Base-by-base conservation (phyloP, 2,113 vertebrate genomes). In the Urocitellus parryii region DNA sequence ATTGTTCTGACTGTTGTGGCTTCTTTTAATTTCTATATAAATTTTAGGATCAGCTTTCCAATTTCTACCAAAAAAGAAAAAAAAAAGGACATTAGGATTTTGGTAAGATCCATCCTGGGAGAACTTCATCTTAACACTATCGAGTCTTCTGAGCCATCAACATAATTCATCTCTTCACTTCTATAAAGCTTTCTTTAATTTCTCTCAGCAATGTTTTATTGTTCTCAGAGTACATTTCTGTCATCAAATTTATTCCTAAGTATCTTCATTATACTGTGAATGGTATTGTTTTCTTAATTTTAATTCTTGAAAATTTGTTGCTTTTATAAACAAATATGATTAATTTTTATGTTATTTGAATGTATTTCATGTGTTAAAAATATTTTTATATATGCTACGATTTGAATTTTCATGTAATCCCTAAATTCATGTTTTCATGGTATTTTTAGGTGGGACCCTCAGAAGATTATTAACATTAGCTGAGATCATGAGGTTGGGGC, bases 291-390 rank as follows among this genome's bases (percentile, higher is more conserved):
- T 88, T 77, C 51, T 92, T 70, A 63, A 84, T 73, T 84, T 96
- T 29, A 65, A 14, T 92, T 56, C 63, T 79, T 85, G 22, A 73
- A 65, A 11, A 22, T 63, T 73, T 84, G 4, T 51, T 27, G 61
- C 61, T 90, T 37, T 32, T 90, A 83, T 63, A 96, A 85, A 84
- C 53, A 78, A 68, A 77, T 48, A 76, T 24, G 24, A 77, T 39
- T 45, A 61, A 42, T 45, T 78, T 37, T 58, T 58, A 34, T 89
- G 79, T 13, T 81, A 61, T 61, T 82, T 65, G 37, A 65, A 45
- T 2, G 9, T 45, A 39, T 65, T 65, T 65, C 25, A 32, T 20
- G 27, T 83, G 37, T 11, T 63, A 63, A 63, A 63, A 63, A 27
- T 63, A 27, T 63, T 63, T 63, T 63, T 63, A 25, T 27, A 63